Conservation (phyloP, 2,113 vertebrate species). For the Manacus vitellinus region DNA sequence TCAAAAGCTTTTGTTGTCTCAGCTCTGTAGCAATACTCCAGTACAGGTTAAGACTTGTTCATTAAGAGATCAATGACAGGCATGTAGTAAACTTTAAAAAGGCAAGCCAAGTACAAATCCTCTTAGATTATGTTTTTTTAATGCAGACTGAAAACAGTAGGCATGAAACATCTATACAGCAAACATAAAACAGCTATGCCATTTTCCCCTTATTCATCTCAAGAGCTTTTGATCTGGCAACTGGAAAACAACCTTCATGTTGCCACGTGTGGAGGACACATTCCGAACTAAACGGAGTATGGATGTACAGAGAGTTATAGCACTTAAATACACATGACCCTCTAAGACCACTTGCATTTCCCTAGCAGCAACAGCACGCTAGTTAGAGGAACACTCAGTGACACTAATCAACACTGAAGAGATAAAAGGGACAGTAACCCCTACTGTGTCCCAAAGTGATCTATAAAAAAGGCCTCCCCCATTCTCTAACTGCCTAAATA, state of each 20-base stretch:
- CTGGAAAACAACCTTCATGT: neutral
- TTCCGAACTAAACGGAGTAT: neutral
- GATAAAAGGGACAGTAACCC: neutral
- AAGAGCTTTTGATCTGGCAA: neutral
- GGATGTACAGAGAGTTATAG: neutral
- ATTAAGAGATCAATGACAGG: neutral
- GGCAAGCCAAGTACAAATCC: neutral
- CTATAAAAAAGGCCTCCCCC: neutral
- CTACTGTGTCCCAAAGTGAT: neutral
- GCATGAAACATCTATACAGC: neutral
- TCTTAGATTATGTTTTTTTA: neutral
- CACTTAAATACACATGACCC: neutral
- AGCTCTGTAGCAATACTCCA: neutral
- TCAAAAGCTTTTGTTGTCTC: neutral
- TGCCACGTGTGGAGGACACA: rapidly evolving
- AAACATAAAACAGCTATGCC: neutral
- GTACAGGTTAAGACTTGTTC: neutral
- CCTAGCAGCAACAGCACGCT: neutral
- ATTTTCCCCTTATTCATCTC: neutral
- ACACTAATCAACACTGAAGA: neutral
- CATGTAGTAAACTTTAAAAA: neutral
- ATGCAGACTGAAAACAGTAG: neutral
- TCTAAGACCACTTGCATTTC: neutral
- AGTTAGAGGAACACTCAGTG: neutral
- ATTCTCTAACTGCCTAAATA: neutral